These are phyloP conservation scores for Scolanthus callimorphus DNA, from an alignment of 92 coral and sea anemone genomes.

Conservation along the genomic window DNA sequence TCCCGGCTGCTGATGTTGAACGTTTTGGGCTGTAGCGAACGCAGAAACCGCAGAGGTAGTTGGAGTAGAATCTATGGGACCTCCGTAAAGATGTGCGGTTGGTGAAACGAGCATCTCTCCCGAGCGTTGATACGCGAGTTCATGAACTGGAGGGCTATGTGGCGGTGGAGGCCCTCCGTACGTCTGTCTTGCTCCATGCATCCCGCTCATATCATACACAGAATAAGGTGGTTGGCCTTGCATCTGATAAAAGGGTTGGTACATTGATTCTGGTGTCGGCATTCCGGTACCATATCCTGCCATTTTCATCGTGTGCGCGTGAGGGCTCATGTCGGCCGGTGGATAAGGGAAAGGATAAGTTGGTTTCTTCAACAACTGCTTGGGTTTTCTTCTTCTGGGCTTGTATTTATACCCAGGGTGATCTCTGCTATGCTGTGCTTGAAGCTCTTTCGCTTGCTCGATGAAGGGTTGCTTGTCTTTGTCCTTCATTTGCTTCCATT, in stretches of 20 bases:
- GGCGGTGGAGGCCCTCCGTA: slow-evolving; percentile 61
- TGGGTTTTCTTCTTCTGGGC: slow-evolving; percentile 92
- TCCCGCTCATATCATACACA: slow-evolving; percentile 83
- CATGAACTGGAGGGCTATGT: slow-evolving; percentile 54
- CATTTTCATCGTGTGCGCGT: slow-evolving; percentile 89
- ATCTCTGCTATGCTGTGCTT: slow-evolving; percentile 88
- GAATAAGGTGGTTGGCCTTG: slow-evolving; percentile 69
- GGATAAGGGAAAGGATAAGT: slow-evolving; percentile 85
- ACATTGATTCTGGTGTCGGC: slow-evolving; percentile 80
- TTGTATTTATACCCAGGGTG: slow-evolving; percentile 97
- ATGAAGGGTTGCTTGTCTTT: slow-evolving; percentile 76
- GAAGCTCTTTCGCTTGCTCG: slow-evolving; percentile 91
- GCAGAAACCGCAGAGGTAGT: slow-evolving; percentile 72
- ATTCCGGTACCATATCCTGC: slow-evolving; percentile 78
- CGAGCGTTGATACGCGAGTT: slow-evolving; percentile 63
- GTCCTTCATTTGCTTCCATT: slow-evolving; percentile 83
- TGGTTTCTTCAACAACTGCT: slow-evolving; percentile 88
- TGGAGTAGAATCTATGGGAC: slow-evolving; percentile 70
- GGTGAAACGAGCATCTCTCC: slow-evolving; percentile 65
- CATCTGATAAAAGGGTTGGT: slow-evolving; percentile 81
- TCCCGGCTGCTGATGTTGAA: slow-evolving; percentile 58
- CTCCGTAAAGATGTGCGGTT: slow-evolving; percentile 64
- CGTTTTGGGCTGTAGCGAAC: slow-evolving; percentile 70
- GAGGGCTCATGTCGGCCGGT: slow-evolving; percentile 60
- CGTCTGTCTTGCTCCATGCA: slow-evolving; percentile 74